Conservation (phyloP, 2,888 invertebrate genomes). For the Eupithecia exiguata region DNA sequence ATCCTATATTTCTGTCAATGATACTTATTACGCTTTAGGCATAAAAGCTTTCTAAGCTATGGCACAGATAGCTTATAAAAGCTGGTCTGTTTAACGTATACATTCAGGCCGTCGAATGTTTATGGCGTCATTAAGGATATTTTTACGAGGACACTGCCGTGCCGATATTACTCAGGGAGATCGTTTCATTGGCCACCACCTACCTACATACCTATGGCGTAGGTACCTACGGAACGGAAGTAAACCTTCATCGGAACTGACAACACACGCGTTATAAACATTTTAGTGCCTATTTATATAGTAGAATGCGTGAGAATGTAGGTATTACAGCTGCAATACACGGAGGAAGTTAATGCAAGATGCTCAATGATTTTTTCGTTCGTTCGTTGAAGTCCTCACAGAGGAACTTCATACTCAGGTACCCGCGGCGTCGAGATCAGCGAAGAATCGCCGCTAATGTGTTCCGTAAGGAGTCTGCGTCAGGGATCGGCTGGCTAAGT, state of each 20-base stretch:
- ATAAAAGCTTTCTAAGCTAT: not conserved
- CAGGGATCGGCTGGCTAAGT: slow-evolving; percentile 78
- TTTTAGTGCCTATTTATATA: slow-evolving; percentile 55
- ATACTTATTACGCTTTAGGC: not conserved
- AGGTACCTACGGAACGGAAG: slow-evolving; percentile 51
- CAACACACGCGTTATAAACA: slow-evolving; percentile 71
- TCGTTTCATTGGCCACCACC: slow-evolving; percentile 67
- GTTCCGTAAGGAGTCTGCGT: slow-evolving; percentile 77
- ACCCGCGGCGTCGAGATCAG: slow-evolving; percentile 75
- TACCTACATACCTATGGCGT: not conserved
- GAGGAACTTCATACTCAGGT: slow-evolving; percentile 75
- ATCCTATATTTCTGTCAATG: not conserved
- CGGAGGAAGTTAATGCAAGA: not conserved
- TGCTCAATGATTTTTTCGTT: not conserved
- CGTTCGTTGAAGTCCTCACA: slow-evolving; percentile 49
- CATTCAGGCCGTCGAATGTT: slow-evolving; percentile 68
- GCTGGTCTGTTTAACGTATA: not conserved
- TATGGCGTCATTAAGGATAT: slow-evolving; percentile 82
- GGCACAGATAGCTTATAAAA: not conserved
- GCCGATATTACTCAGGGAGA: slow-evolving; percentile 69
- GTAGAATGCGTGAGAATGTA: not conserved
- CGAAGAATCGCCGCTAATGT: slow-evolving; percentile 76
- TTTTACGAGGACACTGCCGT: slow-evolving; percentile 79
- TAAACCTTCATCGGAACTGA: slow-evolving; percentile 70
- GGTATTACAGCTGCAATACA: not conserved